phyloP scores from a whole-genome alignment of 92 coral and sea anemone genomes.

The Chrysogorgia sp. region DNA sequence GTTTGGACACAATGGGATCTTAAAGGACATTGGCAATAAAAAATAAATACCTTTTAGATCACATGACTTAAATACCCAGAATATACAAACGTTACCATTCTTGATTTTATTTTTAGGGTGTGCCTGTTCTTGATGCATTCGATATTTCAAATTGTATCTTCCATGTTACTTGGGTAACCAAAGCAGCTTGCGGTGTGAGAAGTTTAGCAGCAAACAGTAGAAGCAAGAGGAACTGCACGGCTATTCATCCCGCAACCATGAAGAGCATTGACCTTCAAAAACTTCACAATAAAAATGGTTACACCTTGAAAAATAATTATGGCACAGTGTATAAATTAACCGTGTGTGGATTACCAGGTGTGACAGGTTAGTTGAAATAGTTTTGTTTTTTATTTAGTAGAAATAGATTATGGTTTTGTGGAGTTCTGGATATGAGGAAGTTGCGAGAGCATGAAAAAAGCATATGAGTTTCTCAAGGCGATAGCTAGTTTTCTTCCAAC shows the following conservation, averaged over 20 bases:
- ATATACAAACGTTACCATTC: no score
- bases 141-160: constrained; percentile 64
- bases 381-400: no score
- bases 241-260: constrained; percentile 33
- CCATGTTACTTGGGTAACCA: constrained; percentile 88
- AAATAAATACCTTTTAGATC: no score
- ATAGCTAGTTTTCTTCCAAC: no score
- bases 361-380: neutral
- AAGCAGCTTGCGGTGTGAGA: constrained; percentile 81
- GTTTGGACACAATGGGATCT: no score
- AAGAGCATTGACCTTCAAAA: neutral
- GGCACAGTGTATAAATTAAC: neutral
- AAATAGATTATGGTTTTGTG: no score
- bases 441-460: no score
- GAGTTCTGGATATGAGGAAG: no score
- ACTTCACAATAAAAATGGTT: neutral
- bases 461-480: no score
- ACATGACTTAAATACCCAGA: no score
- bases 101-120: constrained; percentile 59
- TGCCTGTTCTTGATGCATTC: constrained; percentile 63
- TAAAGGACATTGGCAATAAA: no score
- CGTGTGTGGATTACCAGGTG: neutral
- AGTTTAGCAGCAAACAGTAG: constrained; percentile 3
- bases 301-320: neutral
- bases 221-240: neutral